Evolutionary conservation across 2,888 invertebrate species (phyloP).

Genomic region (Rhamphomyia laevipes): DNA sequence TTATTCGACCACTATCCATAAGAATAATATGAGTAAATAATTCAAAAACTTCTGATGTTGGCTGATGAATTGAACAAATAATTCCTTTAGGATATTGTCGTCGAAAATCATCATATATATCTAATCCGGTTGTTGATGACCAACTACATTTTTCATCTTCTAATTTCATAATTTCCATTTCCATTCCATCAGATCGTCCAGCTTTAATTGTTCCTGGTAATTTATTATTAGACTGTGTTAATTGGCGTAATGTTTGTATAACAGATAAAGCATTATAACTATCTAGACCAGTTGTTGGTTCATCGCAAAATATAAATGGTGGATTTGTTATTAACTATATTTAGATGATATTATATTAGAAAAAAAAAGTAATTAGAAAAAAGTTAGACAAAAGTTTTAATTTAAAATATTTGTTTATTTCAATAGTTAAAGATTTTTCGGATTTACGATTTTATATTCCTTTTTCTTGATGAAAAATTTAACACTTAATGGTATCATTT

Average conservation of each 20-base stretch:
- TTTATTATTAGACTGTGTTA: constrained; percentile 23
- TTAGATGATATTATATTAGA: background rate
- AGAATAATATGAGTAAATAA: constrained; percentile 70
- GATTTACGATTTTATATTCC: too few relatives aligned
- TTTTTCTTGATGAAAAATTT: too few relatives aligned
- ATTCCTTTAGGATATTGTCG: constrained; percentile 49
- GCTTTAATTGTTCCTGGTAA: background rate
- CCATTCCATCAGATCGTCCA: background rate
- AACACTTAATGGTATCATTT: too few relatives aligned
- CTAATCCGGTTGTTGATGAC: background rate
- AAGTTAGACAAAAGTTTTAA: background rate
- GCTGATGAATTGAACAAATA: constrained; percentile 83
- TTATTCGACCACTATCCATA: constrained; percentile 63
- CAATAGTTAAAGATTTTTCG: too few relatives aligned
- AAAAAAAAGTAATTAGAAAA: background rate
- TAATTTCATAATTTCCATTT: background rate
- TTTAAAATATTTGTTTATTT: background rate
- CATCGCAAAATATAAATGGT: constrained; percentile 81
- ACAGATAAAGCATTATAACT: constrained; percentile 78
- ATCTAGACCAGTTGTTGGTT: constrained; percentile 86
- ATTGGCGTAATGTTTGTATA: constrained; percentile 52
- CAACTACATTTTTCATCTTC: background rate
- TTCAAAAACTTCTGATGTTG: constrained; percentile 74
- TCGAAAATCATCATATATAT: constrained; percentile 14
- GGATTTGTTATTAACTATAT: constrained; percentile 73